These are phyloP conservation scores for Zelostemma sp. DNA, from an alignment of 1,140 invertebrate genomes.

Conservation along the genomic window DNA sequence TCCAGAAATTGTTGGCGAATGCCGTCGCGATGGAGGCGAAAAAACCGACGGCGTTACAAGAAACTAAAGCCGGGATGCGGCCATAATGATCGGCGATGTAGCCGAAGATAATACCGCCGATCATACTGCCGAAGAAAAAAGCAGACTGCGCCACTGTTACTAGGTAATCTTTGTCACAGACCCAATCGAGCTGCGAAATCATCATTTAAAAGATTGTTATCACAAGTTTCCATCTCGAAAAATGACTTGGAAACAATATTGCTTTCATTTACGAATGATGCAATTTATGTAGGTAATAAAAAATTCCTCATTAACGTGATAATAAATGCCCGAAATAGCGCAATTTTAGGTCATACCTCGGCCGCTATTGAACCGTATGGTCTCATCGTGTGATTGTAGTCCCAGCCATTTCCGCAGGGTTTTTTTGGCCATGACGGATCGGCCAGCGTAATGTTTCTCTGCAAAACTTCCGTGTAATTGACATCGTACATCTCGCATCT, in stretches of 20 bases:
- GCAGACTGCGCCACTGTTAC: conserved; percentile 82
- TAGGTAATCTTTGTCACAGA: no score
- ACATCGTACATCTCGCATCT: conserved; percentile 81
- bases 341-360: no score
- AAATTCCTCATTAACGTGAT: no score
- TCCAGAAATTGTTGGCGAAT: conserved; percentile 79
- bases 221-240: no score
- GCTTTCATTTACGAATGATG: no score
- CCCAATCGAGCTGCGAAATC: no score
- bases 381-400: conserved; percentile 80
- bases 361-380: conserved; percentile 84
- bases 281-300: no score
- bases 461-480: conserved; percentile 76
- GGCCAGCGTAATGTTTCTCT: conserved; percentile 68
- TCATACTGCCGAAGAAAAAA: conserved; percentile 70
- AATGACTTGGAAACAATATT: no score
- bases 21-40: conserved; percentile 83
- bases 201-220: no score
- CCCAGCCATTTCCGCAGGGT: conserved; percentile 79
- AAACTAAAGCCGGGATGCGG: conserved; percentile 69
- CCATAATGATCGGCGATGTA: conserved; percentile 72
- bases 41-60: conserved; percentile 84
- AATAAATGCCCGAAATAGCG: no score
- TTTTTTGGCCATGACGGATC: conserved; percentile 76
- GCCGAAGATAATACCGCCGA: conserved; percentile 71